Base-by-base conservation (phyloP, 1,140 invertebrate genomes). In the Drosophila pachea region DNA sequence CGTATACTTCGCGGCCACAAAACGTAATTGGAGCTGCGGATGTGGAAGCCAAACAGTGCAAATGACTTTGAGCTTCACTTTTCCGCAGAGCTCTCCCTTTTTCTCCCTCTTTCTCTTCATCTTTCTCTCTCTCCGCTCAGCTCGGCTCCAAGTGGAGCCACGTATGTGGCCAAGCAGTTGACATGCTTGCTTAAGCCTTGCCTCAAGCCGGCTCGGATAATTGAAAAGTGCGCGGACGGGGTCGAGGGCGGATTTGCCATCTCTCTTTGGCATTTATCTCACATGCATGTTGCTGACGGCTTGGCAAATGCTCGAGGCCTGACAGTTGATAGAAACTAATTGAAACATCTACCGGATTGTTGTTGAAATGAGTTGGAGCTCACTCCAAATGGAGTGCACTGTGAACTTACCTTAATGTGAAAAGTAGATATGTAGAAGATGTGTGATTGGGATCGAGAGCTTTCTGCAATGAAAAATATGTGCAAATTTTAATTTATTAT, bases 21-120 rank as follows among this genome's bases (percentile, higher is more conserved):
- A 52, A 60, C 74, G 68, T 83, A 83, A 78, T 83, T 83, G 79
- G 82, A 83, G 75, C 73, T 75, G 78, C 68, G 75, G 52, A 74
- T 82, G 68, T 75, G 75, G 64, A 63, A 54, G 60, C 60, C 59
- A 78, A 83, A 72, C 67, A 78, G 59, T 75, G 64, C 61, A 73
- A 69, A 78, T 73, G 68, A 83, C 68, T 75, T 78, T 78, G 60
- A 68, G 60, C 50, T 78, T 70, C 54, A 76, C 38, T 49, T 59
- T 59, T 69, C 8, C 12, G 29, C 42, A n/a, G n/a, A n/a, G n/a
- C n/a, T 22, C 22, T 22, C 22, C 22, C 22, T 22, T 58, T 58
- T 48, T 54, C 9, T 43, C n/a, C 9, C 11, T 7, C 12, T 0
- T 7, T 49, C 22, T 8, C 32, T 61, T 12, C 48, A 22, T 42